Evolutionary conservation across 2,113 vertebrate genomes (phyloP).

Genomic region (Perca flavescens): DNA sequence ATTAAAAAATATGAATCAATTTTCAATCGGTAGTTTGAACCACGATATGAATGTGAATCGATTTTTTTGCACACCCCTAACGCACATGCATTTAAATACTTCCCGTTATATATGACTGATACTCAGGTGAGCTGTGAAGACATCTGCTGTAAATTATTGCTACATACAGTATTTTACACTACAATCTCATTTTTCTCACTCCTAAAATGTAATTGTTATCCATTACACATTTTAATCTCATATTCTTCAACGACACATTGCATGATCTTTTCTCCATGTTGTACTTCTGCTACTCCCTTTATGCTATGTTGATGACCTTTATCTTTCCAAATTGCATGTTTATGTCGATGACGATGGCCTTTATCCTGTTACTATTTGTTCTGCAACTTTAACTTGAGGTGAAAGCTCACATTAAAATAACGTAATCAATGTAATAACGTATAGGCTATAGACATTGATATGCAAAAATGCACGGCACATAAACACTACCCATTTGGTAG

Average conservation of each 20-base stretch:
- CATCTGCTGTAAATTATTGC: neutral
- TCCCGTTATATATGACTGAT: neutral
- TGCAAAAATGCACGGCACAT: neutral
- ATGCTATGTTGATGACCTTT: neutral
- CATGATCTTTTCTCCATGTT: neutral
- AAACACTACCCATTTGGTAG: neutral
- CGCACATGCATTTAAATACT: neutral
- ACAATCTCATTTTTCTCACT: neutral
- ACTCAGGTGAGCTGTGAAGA: neutral
- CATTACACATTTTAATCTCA: neutral
- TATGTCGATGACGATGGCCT: too few species aligned
- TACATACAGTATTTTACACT: neutral
- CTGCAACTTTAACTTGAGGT: neutral
- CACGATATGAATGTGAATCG: too few species aligned
- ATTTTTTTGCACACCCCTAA: neutral
- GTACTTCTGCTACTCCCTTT: neutral
- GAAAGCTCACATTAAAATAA: neutral
- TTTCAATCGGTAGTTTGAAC: too few species aligned
- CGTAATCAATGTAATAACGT: neutral
- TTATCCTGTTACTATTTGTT: neutral
- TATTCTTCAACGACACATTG: too few species aligned
- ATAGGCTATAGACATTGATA: neutral
- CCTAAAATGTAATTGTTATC: neutral
- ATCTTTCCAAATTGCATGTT: neutral
- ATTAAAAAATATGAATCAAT: too few species aligned